These are phyloP conservation scores for Anneissia japonica DNA, from an alignment of 35 echinoderm and acorn worm genomes.

Conservation along the genomic window DNA sequence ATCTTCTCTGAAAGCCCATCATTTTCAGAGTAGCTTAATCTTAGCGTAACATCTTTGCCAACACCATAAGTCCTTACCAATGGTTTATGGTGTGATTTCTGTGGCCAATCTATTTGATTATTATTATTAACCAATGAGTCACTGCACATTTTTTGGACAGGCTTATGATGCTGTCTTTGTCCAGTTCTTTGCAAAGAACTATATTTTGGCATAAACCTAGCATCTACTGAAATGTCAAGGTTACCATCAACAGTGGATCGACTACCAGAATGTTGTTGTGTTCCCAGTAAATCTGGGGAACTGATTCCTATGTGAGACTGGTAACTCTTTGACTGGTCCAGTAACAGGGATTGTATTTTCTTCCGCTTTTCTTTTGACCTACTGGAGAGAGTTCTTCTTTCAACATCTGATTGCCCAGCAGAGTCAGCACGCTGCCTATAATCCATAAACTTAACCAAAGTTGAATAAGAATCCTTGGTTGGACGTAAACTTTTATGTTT, in stretches of 20 bases:
- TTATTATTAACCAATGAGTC: not conserved
- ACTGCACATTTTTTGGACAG: not conserved
- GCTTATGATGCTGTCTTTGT: not conserved
- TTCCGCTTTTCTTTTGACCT: not conserved
- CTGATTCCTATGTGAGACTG: not conserved
- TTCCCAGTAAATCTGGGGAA: not conserved
- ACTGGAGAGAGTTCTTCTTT: not conserved
- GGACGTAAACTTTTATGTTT: not conserved
- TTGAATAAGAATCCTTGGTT: not conserved
- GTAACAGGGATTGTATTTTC: not conserved
- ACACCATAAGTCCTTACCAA: not conserved
- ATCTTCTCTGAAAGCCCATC: not conserved
- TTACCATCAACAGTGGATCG: not conserved
- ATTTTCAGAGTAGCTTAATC: not conserved
- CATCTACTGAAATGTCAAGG: not conserved
- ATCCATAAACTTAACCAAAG: not conserved
- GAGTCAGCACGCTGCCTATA: not conserved
- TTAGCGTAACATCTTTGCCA: not conserved
- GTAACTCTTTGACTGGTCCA: not conserved
- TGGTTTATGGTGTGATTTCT: not conserved
- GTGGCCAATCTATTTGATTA: not conserved
- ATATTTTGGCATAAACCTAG: not conserved
- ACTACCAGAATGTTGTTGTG: not conserved
- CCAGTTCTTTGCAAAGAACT: not conserved
- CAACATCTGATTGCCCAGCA: not conserved